phyloP scores from a whole-genome alignment of 2,888 invertebrate species.

The Panopea generosa region DNA sequence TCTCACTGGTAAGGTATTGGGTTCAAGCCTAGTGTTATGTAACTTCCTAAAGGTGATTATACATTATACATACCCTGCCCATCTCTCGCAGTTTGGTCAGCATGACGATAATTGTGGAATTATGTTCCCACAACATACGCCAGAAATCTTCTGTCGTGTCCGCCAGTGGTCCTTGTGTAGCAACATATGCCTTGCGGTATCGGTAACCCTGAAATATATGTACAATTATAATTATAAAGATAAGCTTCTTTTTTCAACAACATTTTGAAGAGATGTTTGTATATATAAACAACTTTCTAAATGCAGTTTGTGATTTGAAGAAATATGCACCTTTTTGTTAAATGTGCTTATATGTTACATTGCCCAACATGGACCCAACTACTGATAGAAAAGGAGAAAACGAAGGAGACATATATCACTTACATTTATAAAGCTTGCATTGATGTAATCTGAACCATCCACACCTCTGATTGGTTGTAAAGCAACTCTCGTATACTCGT shows the following conservation, averaged over 20 bases:
- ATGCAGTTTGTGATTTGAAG: not conserved
- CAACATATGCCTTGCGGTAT: constrained; percentile 96
- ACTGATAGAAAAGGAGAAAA: too few relatives aligned
- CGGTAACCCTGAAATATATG: constrained; percentile 83
- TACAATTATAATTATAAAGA: not conserved
- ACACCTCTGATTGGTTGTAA: constrained; percentile 94
- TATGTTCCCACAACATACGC: constrained; percentile 99
- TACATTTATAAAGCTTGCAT: constrained; percentile 98
- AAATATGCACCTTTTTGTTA: not conserved
- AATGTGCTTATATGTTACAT: not conserved
- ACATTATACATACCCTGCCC: constrained; percentile 93
- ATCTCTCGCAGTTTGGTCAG: constrained; percentile 98
- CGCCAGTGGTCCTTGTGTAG: constrained; percentile 97
- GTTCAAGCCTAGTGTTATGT: too few relatives aligned
- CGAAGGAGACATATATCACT: too few relatives aligned
- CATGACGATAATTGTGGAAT: constrained; percentile 99
- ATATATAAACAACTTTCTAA: not conserved
- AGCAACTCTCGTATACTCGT: constrained; percentile 97
- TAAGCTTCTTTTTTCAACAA: too few relatives aligned
- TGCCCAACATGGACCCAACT: too few relatives aligned
- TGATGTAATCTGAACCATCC: constrained; percentile 98
- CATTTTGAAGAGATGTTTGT: not conserved
- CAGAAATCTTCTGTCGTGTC: constrained; percentile 99
- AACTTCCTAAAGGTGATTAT: too few relatives aligned
- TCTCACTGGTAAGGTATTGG: too few relatives aligned